Percentiles rank a stretch among this genome's conserved stretches.
Evolutionary conservation across 1,140 invertebrate genomes (phyloP).

Genomic region (Cecropterus lyciades): DNA sequence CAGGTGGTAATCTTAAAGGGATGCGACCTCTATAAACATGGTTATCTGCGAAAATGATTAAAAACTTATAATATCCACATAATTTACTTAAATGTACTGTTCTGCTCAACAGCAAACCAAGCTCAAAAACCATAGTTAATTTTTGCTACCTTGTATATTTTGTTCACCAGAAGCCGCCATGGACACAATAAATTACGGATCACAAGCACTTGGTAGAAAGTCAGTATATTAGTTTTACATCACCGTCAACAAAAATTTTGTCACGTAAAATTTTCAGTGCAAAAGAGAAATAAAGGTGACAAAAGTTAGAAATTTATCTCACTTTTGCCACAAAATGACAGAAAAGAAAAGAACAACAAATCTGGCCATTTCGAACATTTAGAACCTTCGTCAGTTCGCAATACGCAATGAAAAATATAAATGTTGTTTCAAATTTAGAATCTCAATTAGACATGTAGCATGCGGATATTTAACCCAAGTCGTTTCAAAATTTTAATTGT

Average conservation of each 20-base stretch:
- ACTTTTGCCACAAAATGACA: conserved; percentile 17
- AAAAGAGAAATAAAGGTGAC: not conserved
- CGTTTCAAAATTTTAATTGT: conserved; percentile 27
- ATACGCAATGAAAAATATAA: conserved; percentile 12
- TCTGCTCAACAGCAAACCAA: not conserved
- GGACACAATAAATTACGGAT: conserved; percentile 2
- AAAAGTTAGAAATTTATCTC: not conserved
- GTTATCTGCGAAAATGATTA: conserved; percentile 7
- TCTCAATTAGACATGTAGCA: conserved; percentile 45
- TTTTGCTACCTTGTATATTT: conserved; percentile 50
- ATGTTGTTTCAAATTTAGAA: conserved; percentile 54
- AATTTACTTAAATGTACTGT: too few relatives aligned
- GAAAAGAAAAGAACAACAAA: not conserved
- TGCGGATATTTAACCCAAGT: conserved; percentile 12
- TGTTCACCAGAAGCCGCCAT: conserved; percentile 41
- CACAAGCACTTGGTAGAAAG: not conserved
- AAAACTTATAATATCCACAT: too few relatives aligned
- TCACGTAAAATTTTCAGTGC: conserved; percentile 3
- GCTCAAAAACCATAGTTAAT: not conserved
- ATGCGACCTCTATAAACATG: conserved; percentile 49
- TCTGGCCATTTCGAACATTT: not conserved
- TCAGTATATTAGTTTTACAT: conserved; percentile 1
- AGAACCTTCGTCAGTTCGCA: not conserved
- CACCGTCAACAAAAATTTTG: conserved; percentile 19
- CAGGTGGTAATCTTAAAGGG: conserved; percentile 51